A percentile compares a stretch with the other conserved stretches of the same genome.
These are phyloP conservation scores for Etheostoma nigrum DNA, from an alignment of 2,797 vertebrate genomes.

Conservation along the genomic window DNA sequence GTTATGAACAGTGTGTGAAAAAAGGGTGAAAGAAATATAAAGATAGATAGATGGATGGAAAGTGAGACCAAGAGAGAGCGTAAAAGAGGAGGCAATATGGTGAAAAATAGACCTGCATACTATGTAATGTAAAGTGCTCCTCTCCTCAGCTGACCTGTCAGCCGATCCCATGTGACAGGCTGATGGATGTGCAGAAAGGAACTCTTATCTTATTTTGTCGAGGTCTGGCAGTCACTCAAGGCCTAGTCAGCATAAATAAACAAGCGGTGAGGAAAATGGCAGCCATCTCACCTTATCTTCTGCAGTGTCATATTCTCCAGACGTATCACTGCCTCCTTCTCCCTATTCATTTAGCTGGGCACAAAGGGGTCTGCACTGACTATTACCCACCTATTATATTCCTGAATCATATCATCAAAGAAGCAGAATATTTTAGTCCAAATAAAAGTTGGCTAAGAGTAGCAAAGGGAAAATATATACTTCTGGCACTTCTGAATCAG, in stretches of 20 bases:
- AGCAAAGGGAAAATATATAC: slow-evolving; percentile 42
- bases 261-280: slow-evolving; percentile 77
- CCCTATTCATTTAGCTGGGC: slow-evolving; percentile 66
- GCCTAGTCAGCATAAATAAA: slow-evolving; percentile 86
- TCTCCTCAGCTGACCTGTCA: slow-evolving; percentile 71
- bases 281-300: slow-evolving; percentile 66
- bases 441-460: slow-evolving; percentile 36
- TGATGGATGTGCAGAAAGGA: slow-evolving; percentile 84
- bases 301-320: slow-evolving; percentile 69
- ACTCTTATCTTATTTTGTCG: slow-evolving; percentile 88
- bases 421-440: slow-evolving; percentile 19
- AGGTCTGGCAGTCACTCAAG: slow-evolving; percentile 87
- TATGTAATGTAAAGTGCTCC: slow-evolving; percentile 60
- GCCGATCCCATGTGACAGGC: slow-evolving; percentile 75
- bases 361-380: slow-evolving; percentile 37
- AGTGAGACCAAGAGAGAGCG: slow-evolving; percentile 33
- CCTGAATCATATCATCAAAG: slow-evolving; percentile 53
- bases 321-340: slow-evolving; percentile 54
- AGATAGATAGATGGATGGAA: slow-evolving; percentile 59
- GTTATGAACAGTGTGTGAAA: slow-evolving; percentile 42
- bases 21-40: slow-evolving; percentile 35
- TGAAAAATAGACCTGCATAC: slow-evolving; percentile 56
- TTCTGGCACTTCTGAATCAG: slow-evolving; percentile 41
- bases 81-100: slow-evolving; percentile 26
- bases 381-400: slow-evolving; percentile 65